Base-by-base conservation (phyloP, 1,140 invertebrate species). In the Melanaphis sacchari region DNA sequence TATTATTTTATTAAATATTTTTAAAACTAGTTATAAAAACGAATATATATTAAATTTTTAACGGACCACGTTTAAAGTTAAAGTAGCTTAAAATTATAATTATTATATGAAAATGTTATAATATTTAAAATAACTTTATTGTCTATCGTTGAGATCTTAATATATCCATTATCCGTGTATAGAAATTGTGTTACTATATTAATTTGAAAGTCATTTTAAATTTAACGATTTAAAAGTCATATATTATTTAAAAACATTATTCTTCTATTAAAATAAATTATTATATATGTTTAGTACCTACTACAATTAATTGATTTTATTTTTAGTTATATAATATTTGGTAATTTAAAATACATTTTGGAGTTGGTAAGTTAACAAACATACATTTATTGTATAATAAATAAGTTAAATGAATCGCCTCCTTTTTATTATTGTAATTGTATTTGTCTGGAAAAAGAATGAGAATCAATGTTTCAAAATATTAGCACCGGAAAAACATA, bases 331-430 rank as follows among this genome's bases (percentile, higher is more conserved):
- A 15, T 66, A 59, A 22, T 24, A 52, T 52, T 43, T 43, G 6
- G 43, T n/a, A 52, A 49, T 52, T 38, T 52, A 7, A 26, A 49
- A 36, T 89, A 89, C 52, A 89, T 89, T 54, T 49, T 9, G 8
- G 26, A 49, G n/a, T 36, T 49, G n/a, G 46, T 22, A 52, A 3
- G 22, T n/a, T 89, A 38, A 6, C 95, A 95, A 91, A 95, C 95
- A 87, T 95, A 95, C 54, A 94, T 93, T 40, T 52, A 59, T 38
- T 22, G 93, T 38, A 59, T n/a, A 31, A 88, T 66, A 91, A 82
- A 93, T 36, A 40, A 38, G n/a, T 89, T 81, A 38, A 46, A 90
- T 41, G 18, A 66, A 46, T 87, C 46, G 49, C 59, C 54, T 66
- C 43, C n/a, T 93, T 88, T 93, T 49, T 46, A 52, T 89, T 41